Base-by-base conservation (phyloP, 2,797 vertebrate genomes). In the Pampus argenteus region DNA sequence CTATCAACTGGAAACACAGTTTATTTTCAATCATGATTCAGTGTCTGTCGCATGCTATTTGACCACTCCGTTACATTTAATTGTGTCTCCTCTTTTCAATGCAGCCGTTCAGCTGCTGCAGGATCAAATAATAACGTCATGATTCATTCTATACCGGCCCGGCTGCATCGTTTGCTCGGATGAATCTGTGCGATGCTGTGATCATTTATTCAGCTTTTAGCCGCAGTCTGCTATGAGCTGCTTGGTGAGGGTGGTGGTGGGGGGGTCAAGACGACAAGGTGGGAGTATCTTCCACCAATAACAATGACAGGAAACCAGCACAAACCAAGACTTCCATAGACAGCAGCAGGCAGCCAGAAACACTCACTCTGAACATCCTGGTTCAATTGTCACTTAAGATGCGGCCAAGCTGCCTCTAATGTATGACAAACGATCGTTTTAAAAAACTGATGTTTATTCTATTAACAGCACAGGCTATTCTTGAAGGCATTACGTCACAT, bases 231-330 rank as follows among this genome's bases (percentile, higher is more conserved):
- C 60, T 57, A 17, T 1, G 18, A 72, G 59, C 63, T 64, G 42
- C 55, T 55, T 45, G 14, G 40, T 5, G 40, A 0, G 31, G 31
- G 9, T 29, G 4, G 18, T 5, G 31, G 64, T 44, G 29, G 10
- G 78, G 55, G 69, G 69, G 64, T 71, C 55, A 66, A 47, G 78
- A 71, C 25, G 38, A 79, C n/a, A 45, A 60, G 66, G 65, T 38
- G 61, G 86, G 40, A 52, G 74, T 64, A 36, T 83, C 83, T 58
- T 87, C 74, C 74, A 61, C 52, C 73, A 54, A 70, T 66, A 93
- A 93, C 93, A 94, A 94, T 92, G 84, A 88, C 83, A 91, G 94
- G 92, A 94, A 94, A 86, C 83, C 68, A 50, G 85, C 60, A 38
- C 81, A 58, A 90, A 85, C 71, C 69, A 57, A 78, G 79, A 83